Conservation (phyloP, 2,888 invertebrate species). For the Scaptomyza reducta region DNA sequence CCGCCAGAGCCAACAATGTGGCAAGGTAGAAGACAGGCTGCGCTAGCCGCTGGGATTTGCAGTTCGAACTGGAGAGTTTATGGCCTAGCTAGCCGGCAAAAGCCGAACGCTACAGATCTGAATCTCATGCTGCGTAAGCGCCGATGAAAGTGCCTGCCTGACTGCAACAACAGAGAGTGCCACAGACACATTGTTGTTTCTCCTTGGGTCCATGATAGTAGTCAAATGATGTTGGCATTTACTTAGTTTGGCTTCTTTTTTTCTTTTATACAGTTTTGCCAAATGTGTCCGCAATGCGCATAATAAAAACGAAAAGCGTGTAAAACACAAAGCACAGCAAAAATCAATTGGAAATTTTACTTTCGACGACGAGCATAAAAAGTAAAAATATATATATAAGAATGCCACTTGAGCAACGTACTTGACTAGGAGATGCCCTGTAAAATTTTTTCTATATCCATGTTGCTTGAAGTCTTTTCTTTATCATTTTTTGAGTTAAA, state of each 20-base stretch:
- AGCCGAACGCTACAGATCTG: conserved; percentile 38
- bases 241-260: conserved; percentile 20
- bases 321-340: conserved; percentile 69
- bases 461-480: too few species aligned
- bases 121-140: conserved; percentile 77
- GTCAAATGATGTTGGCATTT: conserved; percentile 67
- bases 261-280: conserved; percentile 26
- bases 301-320: conserved; percentile 77
- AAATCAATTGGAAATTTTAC: conserved; percentile 80
- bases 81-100: conserved; percentile 16
- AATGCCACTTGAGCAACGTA: background rate
- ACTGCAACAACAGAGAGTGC: background rate
- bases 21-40: conserved; percentile 44
- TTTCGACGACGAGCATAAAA: conserved; percentile 64
- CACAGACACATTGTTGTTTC: conserved; percentile 35
- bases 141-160: conserved; percentile 62
- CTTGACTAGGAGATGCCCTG: conserved; percentile 4
- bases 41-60: conserved; percentile 27
- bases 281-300: conserved; percentile 66
- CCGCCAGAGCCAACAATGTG: conserved; percentile 34
- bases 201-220: conserved; percentile 50
- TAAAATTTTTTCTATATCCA: background rate
- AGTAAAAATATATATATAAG: conserved; percentile 11
- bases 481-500: too few species aligned
- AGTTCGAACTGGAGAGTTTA: conserved; percentile 8